phyloP scores from a whole-genome alignment of 2,797 vertebrate genomes.

The Philypnodon macrostomus region DNA sequence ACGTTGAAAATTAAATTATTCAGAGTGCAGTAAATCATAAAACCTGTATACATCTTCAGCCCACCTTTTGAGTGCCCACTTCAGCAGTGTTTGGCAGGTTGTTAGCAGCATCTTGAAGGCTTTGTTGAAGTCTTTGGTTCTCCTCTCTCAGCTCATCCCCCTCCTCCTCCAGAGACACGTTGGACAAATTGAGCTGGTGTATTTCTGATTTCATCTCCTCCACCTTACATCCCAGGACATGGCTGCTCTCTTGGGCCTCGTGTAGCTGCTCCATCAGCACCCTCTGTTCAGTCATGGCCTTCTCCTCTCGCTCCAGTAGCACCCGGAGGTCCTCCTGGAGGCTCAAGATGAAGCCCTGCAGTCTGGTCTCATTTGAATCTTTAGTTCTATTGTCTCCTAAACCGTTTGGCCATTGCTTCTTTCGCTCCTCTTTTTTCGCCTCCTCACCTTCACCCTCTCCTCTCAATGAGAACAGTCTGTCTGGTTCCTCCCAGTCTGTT shows the following conservation, averaged over 20 bases:
- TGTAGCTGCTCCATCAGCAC: constrained; percentile 65
- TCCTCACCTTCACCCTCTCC: constrained; percentile 53
- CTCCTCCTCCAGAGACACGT: constrained; percentile 68
- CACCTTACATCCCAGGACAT: constrained; percentile 68
- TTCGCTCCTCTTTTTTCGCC: constrained; percentile 46
- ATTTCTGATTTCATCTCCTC: constrained; percentile 72
- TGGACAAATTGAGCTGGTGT: constrained; percentile 66
- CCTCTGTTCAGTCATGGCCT: constrained; percentile 54
- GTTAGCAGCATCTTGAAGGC: constrained; percentile 24
- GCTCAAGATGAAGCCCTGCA: constrained; percentile 64
- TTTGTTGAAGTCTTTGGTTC: constrained; percentile 64
- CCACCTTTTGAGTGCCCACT: constrained; percentile 1
- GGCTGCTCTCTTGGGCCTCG: constrained; percentile 65
- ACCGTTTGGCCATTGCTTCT: constrained; percentile 42
- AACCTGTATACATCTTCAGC: too few species aligned
- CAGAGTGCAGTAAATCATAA: too few species aligned
- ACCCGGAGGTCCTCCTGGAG: constrained; percentile 74
- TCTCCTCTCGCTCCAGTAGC: constrained; percentile 70
- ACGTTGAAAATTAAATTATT: too few species aligned
- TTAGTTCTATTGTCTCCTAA: constrained; percentile 14
- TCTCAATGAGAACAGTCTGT: constrained; percentile 46
- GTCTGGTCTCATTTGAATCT: constrained; percentile 43
- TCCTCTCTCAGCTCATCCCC: constrained; percentile 72
- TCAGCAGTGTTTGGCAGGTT: constrained; percentile 22
- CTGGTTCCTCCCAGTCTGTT: constrained; percentile 48